Conservation (phyloP, 2,888 invertebrate genomes). For the Elysia crispata region DNA sequence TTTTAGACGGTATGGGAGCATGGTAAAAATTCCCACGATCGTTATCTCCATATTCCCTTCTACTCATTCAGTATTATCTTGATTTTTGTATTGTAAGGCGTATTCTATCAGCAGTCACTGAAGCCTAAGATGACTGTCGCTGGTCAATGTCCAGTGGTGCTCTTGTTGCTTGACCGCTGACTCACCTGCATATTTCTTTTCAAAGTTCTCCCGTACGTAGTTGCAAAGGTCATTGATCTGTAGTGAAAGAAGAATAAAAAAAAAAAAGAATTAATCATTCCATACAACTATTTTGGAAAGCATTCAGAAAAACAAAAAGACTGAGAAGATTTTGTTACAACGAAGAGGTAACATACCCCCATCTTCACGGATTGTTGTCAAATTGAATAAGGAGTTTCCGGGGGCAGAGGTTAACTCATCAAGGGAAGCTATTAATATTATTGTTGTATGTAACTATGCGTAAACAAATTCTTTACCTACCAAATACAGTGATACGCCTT, state of each 20-base stretch:
- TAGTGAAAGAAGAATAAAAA: slow-evolving; percentile 7
- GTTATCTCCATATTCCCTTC: no score
- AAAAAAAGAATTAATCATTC: background rate
- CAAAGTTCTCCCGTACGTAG: slow-evolving; percentile 62
- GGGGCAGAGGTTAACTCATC: slow-evolving; percentile 21
- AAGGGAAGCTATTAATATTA: background rate
- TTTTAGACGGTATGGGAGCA: no score
- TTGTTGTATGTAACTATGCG: background rate
- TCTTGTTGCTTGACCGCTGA: background rate
- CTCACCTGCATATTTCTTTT: slow-evolving; percentile 67
- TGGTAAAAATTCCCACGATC: no score
- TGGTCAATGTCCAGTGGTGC: no score
- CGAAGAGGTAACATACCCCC: slow-evolving; percentile 25
- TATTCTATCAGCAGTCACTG: no score
- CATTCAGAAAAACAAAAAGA: background rate
- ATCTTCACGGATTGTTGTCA: slow-evolving; percentile 29
- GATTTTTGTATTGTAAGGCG: no score
- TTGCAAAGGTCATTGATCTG: slow-evolving; percentile 44
- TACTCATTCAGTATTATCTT: no score
- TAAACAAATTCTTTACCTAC: background rate
- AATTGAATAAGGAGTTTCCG: slow-evolving; percentile 15
- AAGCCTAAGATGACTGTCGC: no score
- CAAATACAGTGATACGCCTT: no score
- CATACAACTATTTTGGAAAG: background rate
- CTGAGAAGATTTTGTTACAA: background rate